Evolutionary conservation across 2,797 vertebrate species (phyloP).

Genomic region (Betta splendens): DNA sequence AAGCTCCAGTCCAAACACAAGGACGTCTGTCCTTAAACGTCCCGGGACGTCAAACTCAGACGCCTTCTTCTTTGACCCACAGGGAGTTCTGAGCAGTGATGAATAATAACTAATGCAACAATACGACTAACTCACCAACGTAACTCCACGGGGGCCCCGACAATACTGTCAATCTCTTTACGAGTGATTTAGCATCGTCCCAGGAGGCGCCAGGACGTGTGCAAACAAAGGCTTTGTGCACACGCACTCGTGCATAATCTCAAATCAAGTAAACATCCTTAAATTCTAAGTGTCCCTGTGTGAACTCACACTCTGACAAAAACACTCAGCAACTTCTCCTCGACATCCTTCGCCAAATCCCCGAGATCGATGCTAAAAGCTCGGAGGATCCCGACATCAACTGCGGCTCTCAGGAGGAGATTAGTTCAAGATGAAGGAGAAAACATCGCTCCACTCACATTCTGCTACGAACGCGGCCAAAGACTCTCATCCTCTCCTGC

Average conservation of each 20-base stretch:
- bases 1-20: conserved; percentile 33
- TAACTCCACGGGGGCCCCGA: conserved; percentile 49
- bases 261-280: conserved; percentile 59
- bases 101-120: conserved; percentile 57
- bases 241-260: conserved; percentile 56
- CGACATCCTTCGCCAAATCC: conserved; percentile 69
- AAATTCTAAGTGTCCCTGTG: conserved; percentile 50
- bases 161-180: conserved; percentile 57
- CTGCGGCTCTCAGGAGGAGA: conserved; percentile 70
- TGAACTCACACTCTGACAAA: conserved; percentile 55
- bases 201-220: conserved; percentile 42
- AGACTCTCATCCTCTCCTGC: conserved; percentile 48
- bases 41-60: conserved; percentile 33
- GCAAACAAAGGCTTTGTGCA: conserved; percentile 59
- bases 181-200: conserved; percentile 47
- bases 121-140: conserved; percentile 32
- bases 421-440: conserved; percentile 67
- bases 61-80: conserved; percentile 30
- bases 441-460: conserved; percentile 49
- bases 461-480: conserved; percentile 48
- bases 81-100: conserved; percentile 33
- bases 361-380: conserved; percentile 72
- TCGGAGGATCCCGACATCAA: conserved; percentile 66
- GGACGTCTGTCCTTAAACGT: conserved; percentile 52
- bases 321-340: conserved; percentile 60